Evolutionary conservation across 2,888 invertebrate genomes (phyloP).

Genomic region (Drosophila meridiana): DNA sequence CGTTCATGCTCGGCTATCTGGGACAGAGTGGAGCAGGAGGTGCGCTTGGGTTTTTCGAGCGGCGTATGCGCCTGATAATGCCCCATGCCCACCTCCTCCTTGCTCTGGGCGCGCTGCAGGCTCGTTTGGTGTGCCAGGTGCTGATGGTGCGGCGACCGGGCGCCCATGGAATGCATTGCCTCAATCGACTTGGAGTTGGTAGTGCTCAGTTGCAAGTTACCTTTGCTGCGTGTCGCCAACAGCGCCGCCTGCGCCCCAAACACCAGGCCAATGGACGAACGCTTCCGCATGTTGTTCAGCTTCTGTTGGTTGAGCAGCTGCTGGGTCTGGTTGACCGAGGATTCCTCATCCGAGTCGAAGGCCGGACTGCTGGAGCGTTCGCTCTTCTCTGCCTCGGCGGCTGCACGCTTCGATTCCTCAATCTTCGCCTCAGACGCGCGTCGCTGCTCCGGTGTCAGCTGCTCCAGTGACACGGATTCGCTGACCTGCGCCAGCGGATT

Average conservation of each 20-base stretch:
- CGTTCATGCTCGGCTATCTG: constrained; percentile 81
- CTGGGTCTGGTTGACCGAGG: constrained; percentile 87
- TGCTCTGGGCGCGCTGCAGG: constrained; percentile 76
- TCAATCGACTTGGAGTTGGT: constrained; percentile 82
- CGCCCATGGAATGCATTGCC: constrained; percentile 72
- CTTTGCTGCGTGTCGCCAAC: constrained; percentile 84
- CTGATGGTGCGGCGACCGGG: constrained; percentile 57
- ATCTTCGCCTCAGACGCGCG: constrained; percentile 76
- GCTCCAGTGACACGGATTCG: constrained; percentile 62
- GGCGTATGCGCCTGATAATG: constrained; percentile 88
- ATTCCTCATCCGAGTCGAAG: constrained; percentile 97
- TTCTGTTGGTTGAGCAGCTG: constrained; percentile 81
- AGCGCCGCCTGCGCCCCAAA: constrained; percentile 85
- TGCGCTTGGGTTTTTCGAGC: constrained; percentile 88
- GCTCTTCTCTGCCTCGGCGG: constrained; percentile 88
- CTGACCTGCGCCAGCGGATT: constrained; percentile 80
- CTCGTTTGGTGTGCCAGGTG: constrained; percentile 41
- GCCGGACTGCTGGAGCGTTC: constrained; percentile 96
- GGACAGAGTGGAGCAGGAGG: constrained; percentile 80
- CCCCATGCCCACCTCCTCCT: constrained; percentile 82
- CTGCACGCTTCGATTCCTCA: constrained; percentile 77
- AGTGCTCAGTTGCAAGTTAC: constrained; percentile 79
- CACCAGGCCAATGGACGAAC: constrained; percentile 85
- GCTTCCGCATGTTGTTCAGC: constrained; percentile 82
- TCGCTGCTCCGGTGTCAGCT: constrained; percentile 74